Conservation (phyloP, 2,888 invertebrate species). For the Conomelus anceps region DNA sequence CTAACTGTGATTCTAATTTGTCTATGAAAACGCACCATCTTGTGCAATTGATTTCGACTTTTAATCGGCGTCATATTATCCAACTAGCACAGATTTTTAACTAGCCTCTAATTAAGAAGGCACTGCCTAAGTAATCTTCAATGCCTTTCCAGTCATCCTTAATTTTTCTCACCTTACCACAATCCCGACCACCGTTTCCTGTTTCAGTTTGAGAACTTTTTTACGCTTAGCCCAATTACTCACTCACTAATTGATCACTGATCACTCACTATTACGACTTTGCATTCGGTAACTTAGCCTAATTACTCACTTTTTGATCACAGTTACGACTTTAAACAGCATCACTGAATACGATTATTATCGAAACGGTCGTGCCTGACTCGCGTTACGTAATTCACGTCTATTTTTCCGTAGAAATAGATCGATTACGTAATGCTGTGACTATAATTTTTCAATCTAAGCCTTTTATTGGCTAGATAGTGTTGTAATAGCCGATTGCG, state of each 20-base stretch:
- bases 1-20: not conserved
- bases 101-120: not conserved
- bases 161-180: not conserved
- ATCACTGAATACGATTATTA: not conserved
- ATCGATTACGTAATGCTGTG: not conserved
- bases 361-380: not conserved
- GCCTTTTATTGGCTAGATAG: not conserved
- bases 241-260: no score
- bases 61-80: not conserved
- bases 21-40: no score
- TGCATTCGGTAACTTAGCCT: no score
- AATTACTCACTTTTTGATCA: not conserved
- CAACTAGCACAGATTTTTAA: not conserved
- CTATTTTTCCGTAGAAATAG: not conserved
- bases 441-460: not conserved
- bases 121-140: not conserved
- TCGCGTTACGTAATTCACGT: not conserved
- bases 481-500: not conserved
- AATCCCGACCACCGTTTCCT: not conserved
- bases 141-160: not conserved
- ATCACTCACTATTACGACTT: not conserved
- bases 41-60: not conserved
- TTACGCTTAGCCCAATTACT: not conserved
- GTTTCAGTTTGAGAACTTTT: no score
- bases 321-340: not conserved